Conservation (phyloP, 1,140 invertebrate species). For the Drosophila repletoides region DNA sequence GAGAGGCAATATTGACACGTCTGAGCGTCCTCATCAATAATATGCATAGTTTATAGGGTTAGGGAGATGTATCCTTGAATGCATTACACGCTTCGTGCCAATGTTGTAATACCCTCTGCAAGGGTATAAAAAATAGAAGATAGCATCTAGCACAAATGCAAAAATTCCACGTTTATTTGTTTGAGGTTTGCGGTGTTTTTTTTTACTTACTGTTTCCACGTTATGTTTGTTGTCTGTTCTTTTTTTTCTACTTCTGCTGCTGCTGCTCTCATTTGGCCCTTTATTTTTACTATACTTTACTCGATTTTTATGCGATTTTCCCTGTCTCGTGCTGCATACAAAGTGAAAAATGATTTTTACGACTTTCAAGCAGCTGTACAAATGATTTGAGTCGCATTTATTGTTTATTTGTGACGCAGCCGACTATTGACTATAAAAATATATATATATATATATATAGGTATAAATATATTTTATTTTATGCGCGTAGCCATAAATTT, state of each 20-base stretch:
- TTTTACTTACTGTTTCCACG: constrained; percentile 19
- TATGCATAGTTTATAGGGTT: no score
- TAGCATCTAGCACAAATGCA: constrained; percentile 53
- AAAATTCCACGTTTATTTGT: constrained; percentile 53
- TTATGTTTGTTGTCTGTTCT: constrained; percentile 28
- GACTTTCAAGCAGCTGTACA: constrained; percentile 48
- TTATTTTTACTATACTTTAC: constrained; percentile 3
- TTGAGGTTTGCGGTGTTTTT: constrained; percentile 37
- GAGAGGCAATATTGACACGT: no score
- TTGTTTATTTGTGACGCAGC: constrained; percentile 8
- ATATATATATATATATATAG: no score
- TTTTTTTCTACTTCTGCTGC: neutral
- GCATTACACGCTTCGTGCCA: no score
- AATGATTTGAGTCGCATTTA: constrained; percentile 32
- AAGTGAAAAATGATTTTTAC: constrained; percentile 58
- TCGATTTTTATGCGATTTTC: constrained; percentile 46
- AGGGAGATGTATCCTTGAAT: no score
- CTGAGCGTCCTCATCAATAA: no score
- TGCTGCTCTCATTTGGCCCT: constrained; percentile 1
- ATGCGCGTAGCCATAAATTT: constrained; percentile 32
- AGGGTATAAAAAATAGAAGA: constrained; percentile 39
- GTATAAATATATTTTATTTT: no score
- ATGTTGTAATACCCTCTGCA: no score
- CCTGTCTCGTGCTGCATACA: constrained; percentile 5
- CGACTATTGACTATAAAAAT: constrained; percentile 46